Evolutionary conservation across 2,888 invertebrate species (phyloP).

Genomic region (Nephrocerus scutellatus): DNA sequence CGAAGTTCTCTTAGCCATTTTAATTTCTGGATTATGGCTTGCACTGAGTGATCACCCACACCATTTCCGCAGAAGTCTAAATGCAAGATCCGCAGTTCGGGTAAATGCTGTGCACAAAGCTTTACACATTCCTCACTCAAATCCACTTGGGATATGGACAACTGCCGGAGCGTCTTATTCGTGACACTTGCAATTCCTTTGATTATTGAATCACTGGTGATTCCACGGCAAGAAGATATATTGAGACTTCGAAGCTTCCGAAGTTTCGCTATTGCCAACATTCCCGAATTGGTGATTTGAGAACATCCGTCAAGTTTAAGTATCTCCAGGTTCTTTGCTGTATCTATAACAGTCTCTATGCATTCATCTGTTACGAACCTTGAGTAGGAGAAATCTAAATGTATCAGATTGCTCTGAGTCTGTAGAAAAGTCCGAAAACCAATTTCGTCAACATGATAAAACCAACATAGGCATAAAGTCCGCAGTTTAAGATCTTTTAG

Average conservation of each 20-base stretch:
- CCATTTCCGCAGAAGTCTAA: constrained; percentile 63
- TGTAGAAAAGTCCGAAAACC: constrained; percentile 32
- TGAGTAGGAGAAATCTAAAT: constrained; percentile 59
- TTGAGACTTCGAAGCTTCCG: constrained; percentile 55
- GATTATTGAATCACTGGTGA: constrained; percentile 57
- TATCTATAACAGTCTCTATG: constrained; percentile 54
- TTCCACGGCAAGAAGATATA: constrained; percentile 60
- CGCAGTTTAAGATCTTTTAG: constrained; percentile 45
- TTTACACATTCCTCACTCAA: constrained; percentile 58
- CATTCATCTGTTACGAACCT: constrained; percentile 60
- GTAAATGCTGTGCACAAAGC: constrained; percentile 54
- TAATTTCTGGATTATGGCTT: constrained; percentile 61
- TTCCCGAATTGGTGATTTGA: constrained; percentile 58
- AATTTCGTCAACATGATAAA: constrained; percentile 35
- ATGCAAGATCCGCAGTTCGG: constrained; percentile 55
- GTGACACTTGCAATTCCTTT: constrained; percentile 54
- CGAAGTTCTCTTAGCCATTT: constrained; percentile 54
- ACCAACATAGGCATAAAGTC: constrained; percentile 33
- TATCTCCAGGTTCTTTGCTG: constrained; percentile 53
- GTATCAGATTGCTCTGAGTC: constrained; percentile 52
- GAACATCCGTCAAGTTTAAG: constrained; percentile 60
- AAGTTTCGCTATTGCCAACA: constrained; percentile 52
- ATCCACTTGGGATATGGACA: constrained; percentile 55
- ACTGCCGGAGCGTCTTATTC: constrained; percentile 50
- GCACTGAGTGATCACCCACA: constrained; percentile 61